Base-by-base conservation (phyloP, 2,797 vertebrate genomes). In the Apogon hyalosoma region DNA sequence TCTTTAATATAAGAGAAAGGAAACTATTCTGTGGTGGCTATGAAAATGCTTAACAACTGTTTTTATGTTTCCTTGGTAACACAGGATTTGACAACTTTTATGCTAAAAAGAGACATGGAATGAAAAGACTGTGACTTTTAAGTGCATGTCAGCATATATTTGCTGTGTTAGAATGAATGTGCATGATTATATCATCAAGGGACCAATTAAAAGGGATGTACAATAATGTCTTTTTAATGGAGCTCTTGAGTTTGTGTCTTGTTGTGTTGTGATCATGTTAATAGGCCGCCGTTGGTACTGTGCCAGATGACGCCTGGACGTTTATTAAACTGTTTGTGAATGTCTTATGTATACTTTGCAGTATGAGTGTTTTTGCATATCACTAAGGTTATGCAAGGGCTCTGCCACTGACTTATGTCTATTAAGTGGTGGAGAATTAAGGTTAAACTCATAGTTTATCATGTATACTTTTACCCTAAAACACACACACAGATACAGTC, bases 141-240 rank as follows among this genome's bases (percentile, higher is more conserved):
- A 50, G 18, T 21, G 63, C 19, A 40, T 11, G 15, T 13, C 14
- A 4, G 12, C 2, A 24, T 28, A 9, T 46, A 62, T 63, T 50
- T 41, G 5, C 0, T 46, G 28, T 52, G 49, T 64, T 68, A 59
- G 46, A 49, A 11, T 28, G 33, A 14, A 67, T 61, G 19, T 13
- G n/a, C 38, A 51, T 43, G 42, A 53, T 55, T 69, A 64, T 43
- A 69, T 71, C 68, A 62, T 19, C 21, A 46, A 54, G 56, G 47
- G 54, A 56, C 40, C 54, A 45, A n/a, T 69, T 83, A 63, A 73
- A 65, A 73, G 24, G 19, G 64, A 58, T 65, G 19, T 47, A 63
- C 59, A 72, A 60, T 69, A 62, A 88, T 78, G 68, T 53, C 75
- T 79, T 82, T 82, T 80, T 85, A 82, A 86, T 83, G 60, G 63